A percentile compares a stretch with the other conserved stretches of the same genome.
Evolutionary conservation across 2,888 invertebrate species (phyloP).

Genomic region (Drosophila subsilvestris): DNA sequence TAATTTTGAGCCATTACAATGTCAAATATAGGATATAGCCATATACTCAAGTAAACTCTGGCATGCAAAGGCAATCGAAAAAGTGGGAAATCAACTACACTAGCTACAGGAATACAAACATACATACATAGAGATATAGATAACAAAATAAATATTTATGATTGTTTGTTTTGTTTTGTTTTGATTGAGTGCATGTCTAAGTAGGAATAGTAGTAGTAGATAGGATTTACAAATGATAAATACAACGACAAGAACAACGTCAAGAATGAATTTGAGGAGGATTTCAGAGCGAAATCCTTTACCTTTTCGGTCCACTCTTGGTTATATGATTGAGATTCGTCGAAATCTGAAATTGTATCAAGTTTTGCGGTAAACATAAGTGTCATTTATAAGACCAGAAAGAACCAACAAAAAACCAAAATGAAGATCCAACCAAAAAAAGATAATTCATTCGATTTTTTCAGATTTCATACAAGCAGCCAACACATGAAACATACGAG

Average conservation of each 20-base stretch:
- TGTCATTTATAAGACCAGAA: slow-evolving; percentile 13
- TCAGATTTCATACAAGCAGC: slow-evolving; percentile 36
- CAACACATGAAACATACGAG: slow-evolving; percentile 43
- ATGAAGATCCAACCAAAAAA: not conserved
- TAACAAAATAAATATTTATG: not conserved
- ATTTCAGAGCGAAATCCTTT: slow-evolving; percentile 68
- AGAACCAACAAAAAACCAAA: not conserved
- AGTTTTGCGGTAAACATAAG: slow-evolving; percentile 53
- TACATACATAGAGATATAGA: slow-evolving; percentile 29
- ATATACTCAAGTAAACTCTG: slow-evolving; percentile 49
- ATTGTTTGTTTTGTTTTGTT: not conserved
- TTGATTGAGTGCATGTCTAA: slow-evolving; percentile 57
- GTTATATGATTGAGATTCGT: slow-evolving; percentile 83
- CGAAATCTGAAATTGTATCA: slow-evolving; percentile 84
- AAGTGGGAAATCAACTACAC: slow-evolving; percentile 41
- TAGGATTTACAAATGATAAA: slow-evolving; percentile 23
- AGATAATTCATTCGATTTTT: slow-evolving; percentile 34
- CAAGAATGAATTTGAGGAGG: slow-evolving; percentile 44
- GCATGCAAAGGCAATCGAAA: slow-evolving; percentile 58
- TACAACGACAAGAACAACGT: slow-evolving; percentile 37
- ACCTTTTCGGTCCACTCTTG: slow-evolving; percentile 84
- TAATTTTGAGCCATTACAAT: not conserved
- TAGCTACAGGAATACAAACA: slow-evolving; percentile 34
- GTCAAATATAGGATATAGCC: slow-evolving; percentile 14
- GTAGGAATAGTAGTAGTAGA: slow-evolving; percentile 4